Base-by-base conservation (phyloP, 2,797 vertebrate genomes). In the Apogon hyalosoma region DNA sequence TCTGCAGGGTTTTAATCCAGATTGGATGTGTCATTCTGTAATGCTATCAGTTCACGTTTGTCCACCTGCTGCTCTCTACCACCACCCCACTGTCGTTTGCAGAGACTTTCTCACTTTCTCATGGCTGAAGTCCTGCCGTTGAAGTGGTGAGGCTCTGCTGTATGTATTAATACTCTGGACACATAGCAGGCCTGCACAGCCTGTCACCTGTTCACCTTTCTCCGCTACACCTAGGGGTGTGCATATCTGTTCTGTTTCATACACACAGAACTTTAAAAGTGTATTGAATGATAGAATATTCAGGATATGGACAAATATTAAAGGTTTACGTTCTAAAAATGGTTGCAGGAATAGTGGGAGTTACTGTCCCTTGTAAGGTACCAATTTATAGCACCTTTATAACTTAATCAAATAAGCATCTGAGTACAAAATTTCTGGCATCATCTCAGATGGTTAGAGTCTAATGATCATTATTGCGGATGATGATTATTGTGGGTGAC, bases 401-500 rank as follows among this genome's bases (percentile, higher is more conserved):
- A 9, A 15, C 19, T 54, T 18, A 36, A 7, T 46, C 13, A 10
- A 2, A 58, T 7, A 67, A 41, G 38, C 46, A 8, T n/a, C 46
- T 42, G 12, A 13, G 45, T 53, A 6, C 11, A 12, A 15, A 39
- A n/a, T 11, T 9, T 16, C 19, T 70, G 55, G 54, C 62, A 57
- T 73, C 48, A 47, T 2, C 55, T 19, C 55, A 60, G 15, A 68
- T 58, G 64, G 62, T 56, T 75, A 56, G 51, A 66, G 59, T 51
- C 73, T 84, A 88, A 91, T 87, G 77, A 89, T 85, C 70, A 55
- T 73, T 33, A 33, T 33, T 33, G n/a, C 12, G 2, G 76, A 75
- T 90, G 73, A 90, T 80, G 82, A 83, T 79, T 88, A 88, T 85
- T 84, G 81, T 81, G 64, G 56, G 69, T 78, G 80, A 69, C 83